Percentiles rank a stretch among this genome's conserved stretches.
These are phyloP conservation scores for Corvus cornix DNA, from an alignment of 2,113 vertebrate genomes.

Conservation along the genomic window DNA sequence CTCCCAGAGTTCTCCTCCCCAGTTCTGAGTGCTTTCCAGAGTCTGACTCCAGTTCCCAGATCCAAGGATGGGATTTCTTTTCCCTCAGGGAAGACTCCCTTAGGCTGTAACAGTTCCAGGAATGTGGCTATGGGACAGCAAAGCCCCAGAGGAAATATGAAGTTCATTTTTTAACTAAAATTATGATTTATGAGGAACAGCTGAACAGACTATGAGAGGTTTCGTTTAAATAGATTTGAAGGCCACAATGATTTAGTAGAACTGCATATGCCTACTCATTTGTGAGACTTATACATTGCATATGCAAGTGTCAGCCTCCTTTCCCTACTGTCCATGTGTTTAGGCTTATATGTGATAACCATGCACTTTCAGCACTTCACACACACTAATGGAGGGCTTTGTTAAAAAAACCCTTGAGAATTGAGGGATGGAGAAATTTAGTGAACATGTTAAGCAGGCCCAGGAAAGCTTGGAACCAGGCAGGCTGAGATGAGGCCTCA, in stretches of 20 bases:
- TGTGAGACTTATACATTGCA: background rate
- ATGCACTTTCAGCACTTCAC: background rate
- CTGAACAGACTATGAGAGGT: background rate
- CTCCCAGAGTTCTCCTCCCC: background rate
- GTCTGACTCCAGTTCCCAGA: background rate
- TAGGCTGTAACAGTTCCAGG: conserved; percentile 8
- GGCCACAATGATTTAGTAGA: conserved; percentile 8
- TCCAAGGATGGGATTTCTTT: background rate
- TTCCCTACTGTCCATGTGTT: background rate
- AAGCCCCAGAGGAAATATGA: conserved; percentile 52
- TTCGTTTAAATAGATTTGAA: conserved; percentile 46
- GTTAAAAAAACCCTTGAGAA: background rate
- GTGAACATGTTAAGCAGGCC: background rate
- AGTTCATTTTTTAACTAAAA: conserved; percentile 38
- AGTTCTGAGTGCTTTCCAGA: background rate
- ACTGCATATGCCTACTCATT: background rate
- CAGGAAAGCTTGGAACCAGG: background rate
- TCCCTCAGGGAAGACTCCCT: background rate
- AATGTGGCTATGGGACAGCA: background rate
- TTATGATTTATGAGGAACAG: conserved; percentile 60
- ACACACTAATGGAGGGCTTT: background rate
- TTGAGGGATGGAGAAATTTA: background rate
- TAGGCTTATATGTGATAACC: background rate
- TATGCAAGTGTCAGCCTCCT: background rate
- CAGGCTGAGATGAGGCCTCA: background rate